Evolutionary conservation across 2,888 invertebrate species (phyloP), one percentile per base, ranked within the genome.

Genomic region (Julus scanicus): DNA sequence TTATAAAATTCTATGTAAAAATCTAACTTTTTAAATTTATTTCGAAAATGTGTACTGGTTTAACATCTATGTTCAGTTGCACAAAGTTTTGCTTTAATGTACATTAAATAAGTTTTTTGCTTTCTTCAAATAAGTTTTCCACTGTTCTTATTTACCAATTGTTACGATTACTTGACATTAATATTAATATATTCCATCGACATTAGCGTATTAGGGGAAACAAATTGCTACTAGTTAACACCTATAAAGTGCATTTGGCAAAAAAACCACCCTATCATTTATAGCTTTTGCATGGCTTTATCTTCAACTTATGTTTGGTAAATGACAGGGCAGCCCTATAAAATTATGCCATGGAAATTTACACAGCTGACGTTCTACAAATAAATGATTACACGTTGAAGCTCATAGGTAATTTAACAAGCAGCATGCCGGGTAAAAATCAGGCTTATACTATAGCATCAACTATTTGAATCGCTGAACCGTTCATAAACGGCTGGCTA

Each of bases 351-450:
- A n/a, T 63, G 63, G 20, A 63, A 63, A 63, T 63, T 53, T 63
- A 1, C 63, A 6, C n/a, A 63, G 20, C 63, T 63, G 63, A 63
- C 20, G 63, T 17, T n/a, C 20, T 63, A 63, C 63, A 20, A 63
- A 63, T 63, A 63, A 63, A 63, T 63, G 63, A 63, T 63, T 63
- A 63, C 63, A 63, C 63, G 63, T 63, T 63, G 63, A n/a, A 63
- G 63, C n/a, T 63, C 63, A 63, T 63, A 20, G n/a, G 20, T 63
- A 63, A 63, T 63, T 63, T 63, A 63, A n/a, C 63, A 63, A n/a
- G 20, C 20, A 63, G 63, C 20, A 63, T 20, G 63, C 4, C 63
- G 63, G 63, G 63, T 63, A 20, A 5, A 63, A 63, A 63, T 63
- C 8, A 63, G 63, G 63, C 63, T 63, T 20, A 63, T n/a, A n/a